Evolutionary conservation across 2,797 vertebrate species (phyloP), one percentile per base, ranked within the genome.

Genomic region (Halcyon badia): DNA sequence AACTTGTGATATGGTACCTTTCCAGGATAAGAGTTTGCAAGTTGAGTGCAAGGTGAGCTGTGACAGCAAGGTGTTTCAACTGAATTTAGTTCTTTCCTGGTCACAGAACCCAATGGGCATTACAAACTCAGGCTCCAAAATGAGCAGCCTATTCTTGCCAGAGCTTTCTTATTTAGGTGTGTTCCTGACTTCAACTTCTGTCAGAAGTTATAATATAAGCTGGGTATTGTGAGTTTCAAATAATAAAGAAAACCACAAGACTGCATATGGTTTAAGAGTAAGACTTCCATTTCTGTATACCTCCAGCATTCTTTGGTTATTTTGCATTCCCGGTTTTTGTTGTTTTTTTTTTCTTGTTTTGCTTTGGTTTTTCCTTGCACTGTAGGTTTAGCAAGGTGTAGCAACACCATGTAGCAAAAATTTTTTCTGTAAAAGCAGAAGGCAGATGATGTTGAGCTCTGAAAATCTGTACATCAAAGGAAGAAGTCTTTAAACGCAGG

Each of bases 351-450:
- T 17, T 28, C 21, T 35, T 60, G 14, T 16, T 60, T 37, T 58
- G 15, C 9, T 52, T 52, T 48, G 46, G 22, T 57, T 37, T 7
- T 30, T 54, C 37, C 70, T 79, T 9, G 12, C 48, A 28, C 11
- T 69, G 13, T 49, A 62, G 16, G 44, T 83, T 26, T 60, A 70
- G 35, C 30, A 65, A 30, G 33, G 25, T 76, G 21, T 49, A 79
- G 56, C 28, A 72, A 61, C 15, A 87, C 5, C 25, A 25, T 0
- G 1, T 35, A 57, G 33, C 42, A 87, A 93, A 86, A 10, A 39
- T 56, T 35, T 48, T 54, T 62, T 92, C 56, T 58, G 12, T 66
- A 87, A 79, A 90, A 88, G 41, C 39, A 90, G 65, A 95, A 78
- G 35, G 31, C 33, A 62, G 31, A 58, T 84, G 13, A 62, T 37